Evolutionary conservation across 2,888 invertebrate genomes (phyloP).

Genomic region (Machimus rusticus): DNA sequence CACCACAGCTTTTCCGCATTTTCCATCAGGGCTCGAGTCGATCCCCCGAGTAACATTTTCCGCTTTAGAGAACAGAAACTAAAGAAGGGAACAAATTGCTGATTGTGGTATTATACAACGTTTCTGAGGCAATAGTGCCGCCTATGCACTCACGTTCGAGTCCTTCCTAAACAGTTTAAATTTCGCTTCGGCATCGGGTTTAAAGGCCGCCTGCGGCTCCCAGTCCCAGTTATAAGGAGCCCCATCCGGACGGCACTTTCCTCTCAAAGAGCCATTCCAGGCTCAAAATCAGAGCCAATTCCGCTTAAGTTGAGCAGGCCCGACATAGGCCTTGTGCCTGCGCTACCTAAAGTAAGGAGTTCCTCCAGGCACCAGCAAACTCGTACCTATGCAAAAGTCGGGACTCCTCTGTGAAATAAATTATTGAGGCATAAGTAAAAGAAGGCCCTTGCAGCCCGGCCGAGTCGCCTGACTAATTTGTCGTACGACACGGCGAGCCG

Average conservation of each 20-base stretch:
- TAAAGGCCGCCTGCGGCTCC: not conserved
- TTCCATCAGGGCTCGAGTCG: not conserved
- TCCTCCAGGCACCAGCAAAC: not conserved
- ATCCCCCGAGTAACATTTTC: conserved; percentile 1
- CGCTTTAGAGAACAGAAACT: not conserved
- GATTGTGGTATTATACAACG: not conserved
- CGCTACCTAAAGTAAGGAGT: not conserved
- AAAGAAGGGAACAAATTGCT: conserved; percentile 6
- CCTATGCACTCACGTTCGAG: conserved; percentile 18
- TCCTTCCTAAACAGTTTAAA: conserved; percentile 17
- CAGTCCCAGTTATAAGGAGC: not conserved
- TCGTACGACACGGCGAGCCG: not conserved
- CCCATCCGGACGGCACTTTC: not conserved
- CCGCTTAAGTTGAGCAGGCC: not conserved
- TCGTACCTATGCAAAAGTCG: not conserved
- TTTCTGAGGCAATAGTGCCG: conserved; percentile 21
- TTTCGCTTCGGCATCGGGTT: not conserved
- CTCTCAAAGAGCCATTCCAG: conserved; percentile 1
- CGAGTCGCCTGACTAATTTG: not conserved
- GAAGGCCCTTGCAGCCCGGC: not conserved
- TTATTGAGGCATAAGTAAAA: not conserved
- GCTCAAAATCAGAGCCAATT: conserved; percentile 4
- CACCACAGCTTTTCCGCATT: not conserved
- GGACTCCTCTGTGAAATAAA: not conserved
- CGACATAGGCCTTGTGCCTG: not conserved